phyloP scores from a whole-genome alignment of 2,888 invertebrate species.

The Meandrusa payeni region DNA sequence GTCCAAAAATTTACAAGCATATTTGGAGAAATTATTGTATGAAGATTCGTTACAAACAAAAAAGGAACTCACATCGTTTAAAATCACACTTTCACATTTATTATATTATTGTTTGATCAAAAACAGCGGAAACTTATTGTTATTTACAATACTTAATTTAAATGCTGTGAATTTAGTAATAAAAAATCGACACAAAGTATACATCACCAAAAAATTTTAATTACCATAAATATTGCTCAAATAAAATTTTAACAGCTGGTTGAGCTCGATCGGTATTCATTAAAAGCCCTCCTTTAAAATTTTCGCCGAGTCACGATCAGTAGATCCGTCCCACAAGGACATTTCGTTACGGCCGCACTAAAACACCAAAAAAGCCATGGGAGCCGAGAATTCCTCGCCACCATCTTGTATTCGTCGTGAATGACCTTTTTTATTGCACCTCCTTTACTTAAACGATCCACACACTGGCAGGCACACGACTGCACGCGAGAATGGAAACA shows the following conservation, averaged over 20 bases:
- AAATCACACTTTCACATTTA: no score
- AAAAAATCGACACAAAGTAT: no score
- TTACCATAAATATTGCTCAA: slow-evolving; percentile 8
- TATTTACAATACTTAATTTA: no score
- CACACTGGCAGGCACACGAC: slow-evolving; percentile 30
- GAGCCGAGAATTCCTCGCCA: slow-evolving; percentile 64
- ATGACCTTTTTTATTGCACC: slow-evolving; percentile 45
- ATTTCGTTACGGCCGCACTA: slow-evolving; percentile 63
- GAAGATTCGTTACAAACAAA: no score
- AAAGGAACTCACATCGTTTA: no score
- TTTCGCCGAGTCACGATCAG: slow-evolving; percentile 49
- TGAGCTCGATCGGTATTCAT: slow-evolving; percentile 16
- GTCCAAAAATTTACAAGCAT: no score
- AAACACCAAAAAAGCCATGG: slow-evolving; percentile 66
- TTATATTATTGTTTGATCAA: no score
- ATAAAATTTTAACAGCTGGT: slow-evolving; percentile 17
- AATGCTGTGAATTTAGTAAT: no score
- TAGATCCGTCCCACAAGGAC: slow-evolving; percentile 52
- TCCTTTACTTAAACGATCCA: slow-evolving; percentile 43
- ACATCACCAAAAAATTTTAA: slow-evolving; percentile 11
- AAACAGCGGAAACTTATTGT: no score
- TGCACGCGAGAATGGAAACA: slow-evolving; percentile 25
- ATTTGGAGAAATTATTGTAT: no score
- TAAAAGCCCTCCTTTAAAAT: slow-evolving; percentile 31
- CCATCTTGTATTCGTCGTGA: slow-evolving; percentile 46